Percentiles rank a stretch among this genome's conserved stretches.
Evolutionary conservation across 2,113 vertebrate species (phyloP).

Genomic region (Perca schrenkii): DNA sequence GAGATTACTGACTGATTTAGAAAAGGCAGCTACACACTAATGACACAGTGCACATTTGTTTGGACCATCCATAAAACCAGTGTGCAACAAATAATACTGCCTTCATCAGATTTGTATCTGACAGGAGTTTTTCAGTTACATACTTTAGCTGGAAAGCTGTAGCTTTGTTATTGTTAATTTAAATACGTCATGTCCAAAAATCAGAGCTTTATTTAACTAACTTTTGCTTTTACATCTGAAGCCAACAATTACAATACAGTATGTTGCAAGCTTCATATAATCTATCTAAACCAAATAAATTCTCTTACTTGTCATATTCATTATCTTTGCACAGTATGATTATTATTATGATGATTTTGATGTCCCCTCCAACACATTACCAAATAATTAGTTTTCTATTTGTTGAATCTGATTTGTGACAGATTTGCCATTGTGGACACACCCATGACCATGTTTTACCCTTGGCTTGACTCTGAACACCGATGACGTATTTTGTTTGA

Average conservation of each 20-base stretch:
- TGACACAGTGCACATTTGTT: neutral
- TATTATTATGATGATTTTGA: neutral
- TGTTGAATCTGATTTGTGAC: neutral
- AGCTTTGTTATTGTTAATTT: neutral
- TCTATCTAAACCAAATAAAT: neutral
- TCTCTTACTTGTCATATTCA: neutral
- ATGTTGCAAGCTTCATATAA: neutral
- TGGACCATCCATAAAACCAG: conserved; percentile 20
- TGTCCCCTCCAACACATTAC: neutral
- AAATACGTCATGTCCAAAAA: neutral
- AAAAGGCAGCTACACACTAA: neutral
- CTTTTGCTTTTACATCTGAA: neutral
- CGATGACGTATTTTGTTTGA: conserved; percentile 10
- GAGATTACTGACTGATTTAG: neutral
- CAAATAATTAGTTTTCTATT: neutral
- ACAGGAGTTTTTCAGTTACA: neutral
- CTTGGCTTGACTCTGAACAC: conserved; percentile 24
- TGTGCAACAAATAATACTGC: neutral
- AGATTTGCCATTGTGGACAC: conserved; percentile 7
- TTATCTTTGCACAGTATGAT: neutral
- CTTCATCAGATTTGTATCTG: conserved; percentile 1
- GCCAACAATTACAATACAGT: neutral
- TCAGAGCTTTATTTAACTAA: neutral
- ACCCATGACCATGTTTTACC: neutral
- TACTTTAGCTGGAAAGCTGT: too few species aligned